These are phyloP conservation scores for Limonius californicus DNA, from an alignment of 1,140 invertebrate genomes.

Conservation along the genomic window DNA sequence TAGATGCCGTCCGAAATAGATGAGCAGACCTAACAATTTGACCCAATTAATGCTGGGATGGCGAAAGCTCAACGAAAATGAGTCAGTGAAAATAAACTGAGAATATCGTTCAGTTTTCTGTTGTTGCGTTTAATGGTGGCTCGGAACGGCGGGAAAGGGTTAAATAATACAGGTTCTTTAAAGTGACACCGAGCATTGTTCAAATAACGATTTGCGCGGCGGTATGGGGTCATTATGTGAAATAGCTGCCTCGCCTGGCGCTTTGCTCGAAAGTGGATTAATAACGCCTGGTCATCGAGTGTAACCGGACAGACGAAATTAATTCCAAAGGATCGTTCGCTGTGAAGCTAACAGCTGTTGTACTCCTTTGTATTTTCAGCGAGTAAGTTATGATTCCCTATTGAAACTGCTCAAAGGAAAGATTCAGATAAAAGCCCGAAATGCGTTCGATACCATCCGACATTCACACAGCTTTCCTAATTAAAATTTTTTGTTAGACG, in stretches of 20 bases:
- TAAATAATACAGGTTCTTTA: not conserved
- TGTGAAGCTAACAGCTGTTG: slow-evolving; percentile 19
- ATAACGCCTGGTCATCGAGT: slow-evolving; percentile 20
- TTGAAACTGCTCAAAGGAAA: not conserved
- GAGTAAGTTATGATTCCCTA: not conserved
- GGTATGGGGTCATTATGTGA: slow-evolving; percentile 9
- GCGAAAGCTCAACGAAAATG: too few species aligned
- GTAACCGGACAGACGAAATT: slow-evolving; percentile 22
- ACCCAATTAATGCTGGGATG: too few species aligned
- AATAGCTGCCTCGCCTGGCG: slow-evolving; percentile 13
- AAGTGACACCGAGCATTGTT: not conserved
- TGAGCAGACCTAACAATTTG: too few species aligned
- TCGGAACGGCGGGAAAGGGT: not conserved
- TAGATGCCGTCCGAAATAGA: too few species aligned
- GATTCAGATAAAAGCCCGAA: not conserved
- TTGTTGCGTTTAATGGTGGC: too few species aligned
- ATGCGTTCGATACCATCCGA: too few species aligned
- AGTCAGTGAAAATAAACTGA: too few species aligned
- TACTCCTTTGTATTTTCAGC: slow-evolving; percentile 6
- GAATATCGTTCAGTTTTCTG: too few species aligned
- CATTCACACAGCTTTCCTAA: too few species aligned
- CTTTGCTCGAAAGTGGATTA: slow-evolving; percentile 19
- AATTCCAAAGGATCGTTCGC: slow-evolving; percentile 21
- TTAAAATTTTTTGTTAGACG: too few species aligned
- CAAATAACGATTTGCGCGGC: slow-evolving; percentile 3